Conservation (phyloP, 2,797 vertebrate species). For the Onychomys torridus region DNA sequence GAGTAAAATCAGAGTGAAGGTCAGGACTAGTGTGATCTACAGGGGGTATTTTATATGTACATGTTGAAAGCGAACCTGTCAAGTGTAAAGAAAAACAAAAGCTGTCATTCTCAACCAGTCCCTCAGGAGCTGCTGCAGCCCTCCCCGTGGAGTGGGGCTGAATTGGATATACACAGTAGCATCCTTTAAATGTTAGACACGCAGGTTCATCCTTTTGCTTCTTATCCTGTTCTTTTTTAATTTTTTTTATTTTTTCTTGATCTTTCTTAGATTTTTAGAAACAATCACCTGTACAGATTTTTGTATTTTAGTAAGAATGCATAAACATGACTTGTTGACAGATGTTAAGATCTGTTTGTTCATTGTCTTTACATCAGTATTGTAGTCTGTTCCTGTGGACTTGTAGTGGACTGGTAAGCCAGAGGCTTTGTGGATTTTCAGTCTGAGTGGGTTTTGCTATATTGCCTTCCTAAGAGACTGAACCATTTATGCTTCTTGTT, state of each 20-base stretch:
- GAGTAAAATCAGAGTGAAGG: constrained; percentile 27
- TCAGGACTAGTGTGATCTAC: neutral
- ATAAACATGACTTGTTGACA: neutral
- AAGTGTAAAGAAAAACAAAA: constrained; percentile 35
- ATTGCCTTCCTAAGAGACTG: neutral
- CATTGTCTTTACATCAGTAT: constrained; percentile 13
- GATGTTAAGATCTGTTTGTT: constrained; percentile 48
- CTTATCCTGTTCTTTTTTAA: neutral
- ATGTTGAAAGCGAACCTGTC: neutral
- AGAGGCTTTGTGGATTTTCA: constrained; percentile 15
- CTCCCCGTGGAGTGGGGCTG: neutral
- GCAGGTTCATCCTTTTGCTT: neutral
- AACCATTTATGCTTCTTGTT: neutral
- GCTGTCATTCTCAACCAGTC: neutral
- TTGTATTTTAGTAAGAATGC: constrained; percentile 1
- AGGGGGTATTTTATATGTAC: neutral
- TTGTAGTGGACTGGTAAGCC: constrained; percentile 23
- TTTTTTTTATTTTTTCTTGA: constrained; percentile 14
- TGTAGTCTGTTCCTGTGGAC: neutral
- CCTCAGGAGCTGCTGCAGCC: neutral
- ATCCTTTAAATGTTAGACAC: neutral
- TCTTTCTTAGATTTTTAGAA: constrained; percentile 35
- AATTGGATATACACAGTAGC: neutral
- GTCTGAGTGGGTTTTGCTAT: constrained; percentile 10
- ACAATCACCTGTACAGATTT: neutral